Conservation (phyloP, 2,888 invertebrate species). For the Saturnia pavonia region DNA sequence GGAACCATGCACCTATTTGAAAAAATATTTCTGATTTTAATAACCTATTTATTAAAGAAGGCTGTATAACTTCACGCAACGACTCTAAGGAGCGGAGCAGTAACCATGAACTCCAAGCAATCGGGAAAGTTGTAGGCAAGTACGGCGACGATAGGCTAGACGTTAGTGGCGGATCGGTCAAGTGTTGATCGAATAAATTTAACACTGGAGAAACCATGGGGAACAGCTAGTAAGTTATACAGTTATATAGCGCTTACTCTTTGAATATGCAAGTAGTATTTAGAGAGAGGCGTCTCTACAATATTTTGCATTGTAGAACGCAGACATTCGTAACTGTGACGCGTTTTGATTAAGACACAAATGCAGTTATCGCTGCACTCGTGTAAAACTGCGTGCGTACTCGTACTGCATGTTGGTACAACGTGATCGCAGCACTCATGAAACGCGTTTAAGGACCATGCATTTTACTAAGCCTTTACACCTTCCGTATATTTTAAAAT, state of each 20-base stretch:
- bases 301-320: constrained; percentile 26
- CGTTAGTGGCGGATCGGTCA: no score
- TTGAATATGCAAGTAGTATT: background rate
- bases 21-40: no score
- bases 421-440: constrained; percentile 51
- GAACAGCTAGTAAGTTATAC: background rate
- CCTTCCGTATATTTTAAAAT: background rate
- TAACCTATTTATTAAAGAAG: no score
- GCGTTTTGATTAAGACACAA: constrained; percentile 49
- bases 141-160: no score
- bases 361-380: constrained; percentile 56
- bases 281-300: background rate
- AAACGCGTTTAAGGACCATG: constrained; percentile 38
- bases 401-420: constrained; percentile 40
- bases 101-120: no score
- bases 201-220: no score
- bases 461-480: background rate
- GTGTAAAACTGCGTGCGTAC: constrained; percentile 57
- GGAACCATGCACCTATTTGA: no score
- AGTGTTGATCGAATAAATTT: no score
- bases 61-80: no score
- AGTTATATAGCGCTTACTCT: background rate
- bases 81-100: no score
- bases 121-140: no score
- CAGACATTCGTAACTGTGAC: constrained; percentile 38